A percentile compares a stretch with the other conserved stretches of the same genome.
Evolutionary conservation across 2,797 vertebrate species (phyloP).

Genomic region (Notoglanidium macrostoma): DNA sequence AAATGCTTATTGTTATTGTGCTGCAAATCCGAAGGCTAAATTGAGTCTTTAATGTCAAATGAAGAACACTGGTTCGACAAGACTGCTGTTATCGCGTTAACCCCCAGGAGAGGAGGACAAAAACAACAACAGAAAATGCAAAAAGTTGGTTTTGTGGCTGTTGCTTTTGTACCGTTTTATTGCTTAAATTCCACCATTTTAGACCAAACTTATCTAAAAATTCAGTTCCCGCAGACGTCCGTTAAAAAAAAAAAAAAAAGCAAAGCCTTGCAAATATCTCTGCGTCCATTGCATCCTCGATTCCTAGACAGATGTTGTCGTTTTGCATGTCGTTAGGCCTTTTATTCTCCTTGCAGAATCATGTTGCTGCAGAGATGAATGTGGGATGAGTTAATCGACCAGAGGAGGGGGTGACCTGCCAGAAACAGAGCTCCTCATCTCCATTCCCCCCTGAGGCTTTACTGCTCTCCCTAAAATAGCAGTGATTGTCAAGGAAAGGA

Average conservation of each 20-base stretch:
- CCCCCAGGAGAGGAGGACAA: constrained; percentile 49
- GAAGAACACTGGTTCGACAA: constrained; percentile 55
- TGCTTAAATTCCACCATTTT: neutral
- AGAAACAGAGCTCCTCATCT: constrained; percentile 65
- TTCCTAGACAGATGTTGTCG: constrained; percentile 4
- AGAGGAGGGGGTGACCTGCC: constrained; percentile 53
- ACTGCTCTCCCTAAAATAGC: constrained; percentile 79
- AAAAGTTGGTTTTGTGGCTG: constrained; percentile 32
- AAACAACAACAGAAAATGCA: neutral
- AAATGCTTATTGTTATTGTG: constrained; percentile 29
- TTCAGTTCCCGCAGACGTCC: neutral
- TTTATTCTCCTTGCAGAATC: constrained; percentile 21
- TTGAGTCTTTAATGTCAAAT: constrained; percentile 50
- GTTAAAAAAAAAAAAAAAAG: too few relatives aligned
- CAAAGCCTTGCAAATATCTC: neutral
- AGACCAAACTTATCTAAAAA: neutral
- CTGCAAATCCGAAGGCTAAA: constrained; percentile 52
- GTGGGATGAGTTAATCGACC: constrained; percentile 40
- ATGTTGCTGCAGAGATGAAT: constrained; percentile 42
- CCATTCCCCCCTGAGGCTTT: constrained; percentile 69
- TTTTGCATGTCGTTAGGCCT: constrained; percentile 1
- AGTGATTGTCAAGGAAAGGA: constrained; percentile 80
- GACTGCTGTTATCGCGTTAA: constrained; percentile 57
- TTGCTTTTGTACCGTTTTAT: neutral
- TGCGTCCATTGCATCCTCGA: neutral